Conservation (phyloP, 2,797 vertebrate species). For the Xyrichtys novacula region DNA sequence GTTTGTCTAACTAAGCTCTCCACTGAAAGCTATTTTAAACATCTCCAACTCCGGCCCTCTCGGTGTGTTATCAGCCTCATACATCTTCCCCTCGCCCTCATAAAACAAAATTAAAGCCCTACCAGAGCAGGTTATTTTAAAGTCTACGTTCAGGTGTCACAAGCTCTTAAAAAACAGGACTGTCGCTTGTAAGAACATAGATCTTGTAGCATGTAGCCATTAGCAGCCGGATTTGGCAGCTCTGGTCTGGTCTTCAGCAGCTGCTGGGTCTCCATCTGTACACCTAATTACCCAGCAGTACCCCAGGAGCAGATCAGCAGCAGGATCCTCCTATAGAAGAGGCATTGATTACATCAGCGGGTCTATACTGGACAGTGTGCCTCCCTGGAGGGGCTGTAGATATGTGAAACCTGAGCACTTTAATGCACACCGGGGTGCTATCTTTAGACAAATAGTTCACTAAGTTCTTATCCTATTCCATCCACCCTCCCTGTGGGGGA, state of each 20-base stretch:
- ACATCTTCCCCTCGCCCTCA: background rate
- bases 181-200: conserved; percentile 39
- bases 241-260: conserved; percentile 61
- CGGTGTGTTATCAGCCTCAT: conserved; percentile 52
- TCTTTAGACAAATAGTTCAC: conserved; percentile 55
- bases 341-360: conserved; percentile 71
- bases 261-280: conserved; percentile 73
- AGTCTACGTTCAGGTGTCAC: conserved; percentile 17
- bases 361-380: conserved; percentile 56
- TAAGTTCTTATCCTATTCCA: conserved; percentile 13
- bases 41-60: conserved; percentile 40
- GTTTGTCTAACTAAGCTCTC: conserved; percentile 68
- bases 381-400: conserved; percentile 26
- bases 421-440: conserved; percentile 49
- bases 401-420: conserved; percentile 62
- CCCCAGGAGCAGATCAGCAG: conserved; percentile 61
- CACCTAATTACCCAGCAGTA: conserved; percentile 73
- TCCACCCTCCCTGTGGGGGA: background rate
- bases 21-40: conserved; percentile 69
- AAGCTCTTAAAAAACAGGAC: conserved; percentile 23
- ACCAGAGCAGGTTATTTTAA: conserved; percentile 2
- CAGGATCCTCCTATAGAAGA: conserved; percentile 67
- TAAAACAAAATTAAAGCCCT: conserved; percentile 3
- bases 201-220: conserved; percentile 59
- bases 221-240: conserved; percentile 54